Evolutionary conservation across 2,888 invertebrate species (phyloP).

Genomic region (Acanthosepion esculentum): DNA sequence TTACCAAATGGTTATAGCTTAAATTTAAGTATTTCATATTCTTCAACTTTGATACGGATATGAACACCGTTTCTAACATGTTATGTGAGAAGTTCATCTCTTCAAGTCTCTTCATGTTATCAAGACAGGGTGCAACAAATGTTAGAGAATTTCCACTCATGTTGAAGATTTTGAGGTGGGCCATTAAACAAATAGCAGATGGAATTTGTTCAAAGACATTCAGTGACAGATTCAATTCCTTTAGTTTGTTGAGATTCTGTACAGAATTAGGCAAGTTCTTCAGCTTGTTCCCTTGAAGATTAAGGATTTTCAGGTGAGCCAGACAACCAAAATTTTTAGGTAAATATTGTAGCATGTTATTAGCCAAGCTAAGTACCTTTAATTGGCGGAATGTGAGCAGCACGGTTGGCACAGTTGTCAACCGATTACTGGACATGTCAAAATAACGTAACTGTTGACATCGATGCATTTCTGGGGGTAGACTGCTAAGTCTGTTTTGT

Average conservation of each 20-base stretch:
- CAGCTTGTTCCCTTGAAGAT: constrained; percentile 56
- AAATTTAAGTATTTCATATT: constrained; percentile 64
- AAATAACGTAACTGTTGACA: constrained; percentile 66
- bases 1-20: constrained; percentile 62
- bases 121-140: constrained; percentile 69
- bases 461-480: constrained; percentile 68
- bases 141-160: constrained; percentile 65
- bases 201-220: constrained; percentile 60
- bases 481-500: constrained; percentile 65
- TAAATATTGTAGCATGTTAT: constrained; percentile 63
- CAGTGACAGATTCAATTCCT: background rate
- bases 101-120: constrained; percentile 62
- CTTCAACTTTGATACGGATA: constrained; percentile 61
- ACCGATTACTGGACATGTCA: constrained; percentile 67
- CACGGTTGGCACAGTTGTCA: constrained; percentile 64
- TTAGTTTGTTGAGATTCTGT: constrained; percentile 53
- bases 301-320: constrained; percentile 53
- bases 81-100: constrained; percentile 70
- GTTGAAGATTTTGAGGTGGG: constrained; percentile 60
- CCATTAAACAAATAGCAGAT: constrained; percentile 65
- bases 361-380: constrained; percentile 63
- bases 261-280: constrained; percentile 56
- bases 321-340: constrained; percentile 53
- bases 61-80: constrained; percentile 64
- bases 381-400: constrained; percentile 63